Evolutionary conservation across 2,113 vertebrate genomes (phyloP), one percentile per base, ranked within the genome.

Genomic region (Xenopus tropicalis): DNA sequence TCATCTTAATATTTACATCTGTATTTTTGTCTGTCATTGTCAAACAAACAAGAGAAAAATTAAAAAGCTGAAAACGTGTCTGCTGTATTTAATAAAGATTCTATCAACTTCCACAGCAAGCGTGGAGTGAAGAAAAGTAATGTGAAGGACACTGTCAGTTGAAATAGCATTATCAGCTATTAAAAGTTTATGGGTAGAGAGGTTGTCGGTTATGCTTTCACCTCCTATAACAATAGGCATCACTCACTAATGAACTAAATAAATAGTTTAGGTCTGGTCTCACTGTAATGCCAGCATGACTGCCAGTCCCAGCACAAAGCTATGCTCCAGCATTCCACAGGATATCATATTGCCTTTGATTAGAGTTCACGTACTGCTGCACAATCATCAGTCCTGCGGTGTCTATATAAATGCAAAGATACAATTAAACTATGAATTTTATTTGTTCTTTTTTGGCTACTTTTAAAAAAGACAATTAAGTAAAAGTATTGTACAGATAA

Each of bases 211-310:
- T 74, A 67, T 74, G 63, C 72, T 61, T 74, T 66, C 62, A 67
- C 11, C 52, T 74, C 29, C 22, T 61, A 74, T 74, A 67, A 67
- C 54, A 51, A 22, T 23, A 67, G 44, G 42, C 72, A 67, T 74
- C 64, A 74, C 29, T 74, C 64, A 74, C 54, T 74, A 61, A 57
- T 66, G 63, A 66, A 48, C 42, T 74, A 74, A 74, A 74, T 61
- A 23, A 61, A 61, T 52, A 48, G 29, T 14, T 48, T 59, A 21
- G 23, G 29, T 14, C 63, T 24, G 17, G 44, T 57, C 22, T 74
- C 56, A 44, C 64, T 48, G 42, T 37, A 67, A 59, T 66, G 14
- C 37, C 5, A 46, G 56, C 66, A 20, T 73, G 71, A 72, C 21
- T 43, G 61, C 3, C 25, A 73, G 52, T 58, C 13, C 37, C n/a